Conservation (phyloP, 1,140 invertebrate species). For the Pseudomyrmex pallidus region DNA sequence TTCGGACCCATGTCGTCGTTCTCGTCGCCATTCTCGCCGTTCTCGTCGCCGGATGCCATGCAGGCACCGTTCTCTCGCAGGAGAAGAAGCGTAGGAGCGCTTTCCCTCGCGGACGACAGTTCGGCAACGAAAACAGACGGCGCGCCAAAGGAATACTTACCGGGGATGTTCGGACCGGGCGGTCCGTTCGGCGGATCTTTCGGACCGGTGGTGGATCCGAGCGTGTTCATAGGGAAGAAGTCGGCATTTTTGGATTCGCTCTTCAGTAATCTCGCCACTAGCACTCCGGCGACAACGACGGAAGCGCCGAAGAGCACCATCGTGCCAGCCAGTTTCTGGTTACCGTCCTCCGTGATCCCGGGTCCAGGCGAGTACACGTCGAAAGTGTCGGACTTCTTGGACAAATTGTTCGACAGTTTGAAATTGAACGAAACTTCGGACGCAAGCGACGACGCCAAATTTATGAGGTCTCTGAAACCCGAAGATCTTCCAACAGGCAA, state of each 20-base stretch:
- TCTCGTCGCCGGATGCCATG: constrained; percentile 24
- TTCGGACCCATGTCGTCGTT: constrained; percentile 54
- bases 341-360: constrained; percentile 77
- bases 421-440: constrained; percentile 74
- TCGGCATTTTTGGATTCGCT: constrained; percentile 78
- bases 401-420: constrained; percentile 79
- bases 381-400: constrained; percentile 79
- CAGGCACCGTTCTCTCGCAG: constrained; percentile 51
- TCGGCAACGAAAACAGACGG: neutral
- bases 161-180: constrained; percentile 67
- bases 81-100: constrained; percentile 60
- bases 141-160: constrained; percentile 67
- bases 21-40: neutral
- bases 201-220: constrained; percentile 76
- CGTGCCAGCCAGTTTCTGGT: constrained; percentile 81
- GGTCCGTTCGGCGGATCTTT: constrained; percentile 28
- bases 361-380: constrained; percentile 78
- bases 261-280: constrained; percentile 79
- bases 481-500: constrained; percentile 59
- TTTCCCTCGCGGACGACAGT: constrained; percentile 14
- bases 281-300: constrained; percentile 55
- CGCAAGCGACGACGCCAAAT: constrained; percentile 61
- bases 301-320: constrained; percentile 77
- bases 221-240: constrained; percentile 79
- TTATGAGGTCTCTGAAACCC: constrained; percentile 64